Base-by-base conservation (phyloP, 2,797 vertebrate genomes). In the Aeoliscus strigatus region DNA sequence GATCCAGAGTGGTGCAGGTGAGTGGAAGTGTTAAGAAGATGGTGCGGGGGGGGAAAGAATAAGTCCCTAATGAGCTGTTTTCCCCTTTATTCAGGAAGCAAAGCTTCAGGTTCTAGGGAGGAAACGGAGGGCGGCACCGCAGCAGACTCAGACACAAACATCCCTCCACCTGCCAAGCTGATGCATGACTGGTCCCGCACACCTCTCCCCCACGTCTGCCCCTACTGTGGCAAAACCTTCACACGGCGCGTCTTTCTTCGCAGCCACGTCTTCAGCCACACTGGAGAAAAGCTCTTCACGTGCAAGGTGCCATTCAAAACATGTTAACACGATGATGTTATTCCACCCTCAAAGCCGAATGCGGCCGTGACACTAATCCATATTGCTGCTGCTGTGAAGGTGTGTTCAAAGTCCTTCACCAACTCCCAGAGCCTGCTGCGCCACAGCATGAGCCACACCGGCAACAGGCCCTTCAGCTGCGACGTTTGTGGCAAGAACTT, bases 231-330 rank as follows among this genome's bases (percentile, higher is more conserved):
- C 3, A 92, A 92, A 55, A 90, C 86, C 49, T 97, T 96, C 79
- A 95, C 93, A 2, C 89, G 93, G 1, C 88, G 92, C 0, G 91
- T 92, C 6, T 94, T 94, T 24, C 88, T 97, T 9, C 91, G 92
- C 1, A 92, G 90, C 10, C 93, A 96, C 6, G 88, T 94, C 62
- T 90, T 87, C 69, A 92, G 90, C 3, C 93, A 96, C 85, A 96
- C 93, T 0, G 92, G 91, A n/a, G 91, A 94, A 57, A 90, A 93
- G 60, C 91, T 93, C 13, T 94, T 91, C 70, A 89, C 85, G 4
- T 96, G 93, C 83, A 88, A 89, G 38, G 80, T 84, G 83, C 63
- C 53, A 28, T 6, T 65, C 29, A 34, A n/a, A 38, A 34, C 27
- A n/a, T n/a, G n/a, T n/a, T 1, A 34, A 49, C 70, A 39, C 61